Base-by-base conservation (phyloP, 2,888 invertebrate genomes). In the Aquatica leii region DNA sequence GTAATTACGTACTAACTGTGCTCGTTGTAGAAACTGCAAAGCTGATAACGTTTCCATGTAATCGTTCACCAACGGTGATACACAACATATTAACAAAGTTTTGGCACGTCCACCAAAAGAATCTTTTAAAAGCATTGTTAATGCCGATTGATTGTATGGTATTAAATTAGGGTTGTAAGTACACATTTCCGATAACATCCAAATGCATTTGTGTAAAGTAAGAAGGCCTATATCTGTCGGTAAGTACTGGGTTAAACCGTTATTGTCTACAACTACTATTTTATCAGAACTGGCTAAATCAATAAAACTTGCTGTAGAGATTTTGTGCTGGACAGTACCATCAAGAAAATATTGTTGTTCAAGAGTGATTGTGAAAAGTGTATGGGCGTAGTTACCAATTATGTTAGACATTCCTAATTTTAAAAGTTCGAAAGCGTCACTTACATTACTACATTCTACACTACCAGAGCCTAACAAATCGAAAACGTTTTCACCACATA, bases 41-140 rank as follows among this genome's bases (percentile, higher is more conserved):
- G 89, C 89, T 74, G 88, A 89, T 21, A 90, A 79, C 2, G 90
- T 90, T 74, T 91, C 90, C 68, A 87, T 85, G 64, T 88, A 85
- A 78, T 90, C 88, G 67, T 87, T 84, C 63, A 90, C 85, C 65
- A 88, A 83, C 11, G 90, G 89, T 40, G 91, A 90, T n/a, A 90
- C 84, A 71, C 91, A 91, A 56, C 90, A 86, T 60, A 91, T 86
- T 1, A 92, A 83, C 80, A 91, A 82, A 1, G 91, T 91, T 74
- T 90, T 90, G 1, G 91, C 90, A 73, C 90, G 84, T 0, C 91
- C 91, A 9, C 91, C 91, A 81, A 91, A 90, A 1, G 91, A 90
- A 76, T 91, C 91, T 79, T 90, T 85, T 0, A 90, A 78, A 78
- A 90, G 84, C 1, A 89, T 89, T 14, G 90, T 89, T 31, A 90